phyloP scores from a whole-genome alignment of 2,888 invertebrate genomes.

The Sarcophaga variegata region DNA sequence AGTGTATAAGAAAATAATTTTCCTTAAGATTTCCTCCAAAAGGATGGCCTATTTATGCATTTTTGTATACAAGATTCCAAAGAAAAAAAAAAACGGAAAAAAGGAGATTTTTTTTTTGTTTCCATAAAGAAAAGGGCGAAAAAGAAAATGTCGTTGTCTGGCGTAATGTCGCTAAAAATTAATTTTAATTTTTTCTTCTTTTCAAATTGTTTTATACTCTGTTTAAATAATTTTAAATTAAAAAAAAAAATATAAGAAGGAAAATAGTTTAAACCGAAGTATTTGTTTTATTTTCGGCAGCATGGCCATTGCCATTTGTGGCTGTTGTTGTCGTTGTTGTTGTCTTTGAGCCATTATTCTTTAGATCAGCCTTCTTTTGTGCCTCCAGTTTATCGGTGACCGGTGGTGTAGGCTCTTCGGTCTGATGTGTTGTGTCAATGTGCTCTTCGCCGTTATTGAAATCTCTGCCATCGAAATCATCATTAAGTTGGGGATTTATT shows the following conservation, averaged over 20 bases:
- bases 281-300: slow-evolving; percentile 79
- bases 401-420: slow-evolving; percentile 81
- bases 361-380: slow-evolving; percentile 80
- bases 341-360: slow-evolving; percentile 75
- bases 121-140: neutral
- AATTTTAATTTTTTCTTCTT: slow-evolving; percentile 49
- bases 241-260: neutral
- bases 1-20: neutral
- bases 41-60: neutral
- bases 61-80: neutral
- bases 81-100: neutral
- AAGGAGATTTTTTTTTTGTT: no score
- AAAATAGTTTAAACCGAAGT: slow-evolving; percentile 76
- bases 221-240: slow-evolving; percentile 62
- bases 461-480: slow-evolving; percentile 83
- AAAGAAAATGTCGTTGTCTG: slow-evolving; percentile 53
- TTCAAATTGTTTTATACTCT: neutral
- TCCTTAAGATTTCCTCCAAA: slow-evolving; percentile 16
- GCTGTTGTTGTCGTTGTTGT: slow-evolving; percentile 70
- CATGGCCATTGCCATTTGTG: slow-evolving; percentile 74
- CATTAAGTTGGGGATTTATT: slow-evolving; percentile 84
- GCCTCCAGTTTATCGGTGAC: slow-evolving; percentile 81
- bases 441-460: slow-evolving; percentile 79
- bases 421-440: slow-evolving; percentile 80
- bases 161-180: slow-evolving; percentile 54